phyloP scores from a whole-genome alignment of 2,888 invertebrate species.

The Lycophotia porphyrea region DNA sequence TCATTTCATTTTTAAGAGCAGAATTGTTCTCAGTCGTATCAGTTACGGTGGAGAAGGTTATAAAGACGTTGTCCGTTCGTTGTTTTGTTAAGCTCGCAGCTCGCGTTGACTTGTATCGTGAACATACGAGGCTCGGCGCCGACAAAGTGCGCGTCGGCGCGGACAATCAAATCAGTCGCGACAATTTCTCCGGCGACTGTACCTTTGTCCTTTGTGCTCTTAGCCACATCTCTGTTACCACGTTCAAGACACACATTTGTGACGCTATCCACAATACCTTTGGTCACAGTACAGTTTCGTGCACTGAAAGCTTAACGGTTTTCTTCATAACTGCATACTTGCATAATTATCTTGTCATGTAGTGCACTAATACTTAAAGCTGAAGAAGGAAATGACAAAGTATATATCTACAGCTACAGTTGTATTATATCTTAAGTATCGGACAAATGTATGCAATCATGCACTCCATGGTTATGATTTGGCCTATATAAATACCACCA shows the following conservation, averaged over 20 bases:
- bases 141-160: slow-evolving; percentile 83
- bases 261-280: slow-evolving; percentile 67
- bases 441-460: slow-evolving; percentile 51
- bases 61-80: slow-evolving; percentile 71
- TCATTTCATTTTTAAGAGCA: slow-evolving; percentile 25
- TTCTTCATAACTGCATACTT: slow-evolving; percentile 38
- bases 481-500: slow-evolving; percentile 62
- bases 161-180: slow-evolving; percentile 85
- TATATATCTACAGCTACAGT: slow-evolving; percentile 25
- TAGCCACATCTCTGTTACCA: slow-evolving; percentile 49
- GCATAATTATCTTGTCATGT: slow-evolving; percentile 54
- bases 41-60: slow-evolving; percentile 74
- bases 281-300: slow-evolving; percentile 58
- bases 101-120: slow-evolving; percentile 56
- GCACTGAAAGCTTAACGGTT: slow-evolving; percentile 58
- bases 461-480: slow-evolving; percentile 61
- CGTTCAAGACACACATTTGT: slow-evolving; percentile 66
- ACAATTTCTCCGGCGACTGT: slow-evolving; percentile 78
- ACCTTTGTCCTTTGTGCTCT: slow-evolving; percentile 73
- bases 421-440: slow-evolving; percentile 26
- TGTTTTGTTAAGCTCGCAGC: slow-evolving; percentile 65
- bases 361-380: slow-evolving; percentile 23
- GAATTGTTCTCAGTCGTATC: slow-evolving; percentile 68
- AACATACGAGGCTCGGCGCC: slow-evolving; percentile 66
- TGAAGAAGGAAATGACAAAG: slow-evolving; percentile 28